Evolutionary conservation across 1,140 invertebrate species (phyloP).

Genomic region (Tetramorium alpestre): DNA sequence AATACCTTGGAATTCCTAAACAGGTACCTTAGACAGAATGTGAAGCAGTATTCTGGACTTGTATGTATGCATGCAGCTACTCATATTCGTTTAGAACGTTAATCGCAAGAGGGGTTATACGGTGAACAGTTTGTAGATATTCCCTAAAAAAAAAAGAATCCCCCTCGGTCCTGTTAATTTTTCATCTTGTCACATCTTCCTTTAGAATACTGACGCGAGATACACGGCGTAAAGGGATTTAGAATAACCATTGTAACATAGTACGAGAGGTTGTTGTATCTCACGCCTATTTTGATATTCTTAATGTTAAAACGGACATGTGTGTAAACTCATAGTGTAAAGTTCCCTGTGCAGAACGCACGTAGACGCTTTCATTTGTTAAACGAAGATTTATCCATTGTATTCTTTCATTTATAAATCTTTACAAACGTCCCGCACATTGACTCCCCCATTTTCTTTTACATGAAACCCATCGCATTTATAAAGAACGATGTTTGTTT

Average conservation of each 20-base stretch:
- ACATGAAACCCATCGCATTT: slow-evolving; percentile 9
- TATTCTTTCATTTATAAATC: slow-evolving; percentile 63
- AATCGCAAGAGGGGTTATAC: neutral
- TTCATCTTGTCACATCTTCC: slow-evolving; percentile 20
- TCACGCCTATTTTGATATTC: neutral
- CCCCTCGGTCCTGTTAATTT: slow-evolving; percentile 1
- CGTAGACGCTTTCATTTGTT: slow-evolving; percentile 4
- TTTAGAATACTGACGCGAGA: slow-evolving; percentile 3
- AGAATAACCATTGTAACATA: slow-evolving; percentile 36
- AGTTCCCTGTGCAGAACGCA: slow-evolving; percentile 20
- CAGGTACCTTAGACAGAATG: neutral
- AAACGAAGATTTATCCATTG: slow-evolving; percentile 42
- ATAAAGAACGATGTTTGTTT: slow-evolving; percentile 31
- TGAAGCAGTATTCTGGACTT: slow-evolving; percentile 17
- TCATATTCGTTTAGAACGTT: slow-evolving; percentile 17
- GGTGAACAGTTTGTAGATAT: slow-evolving; percentile 30
- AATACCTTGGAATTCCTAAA: neutral
- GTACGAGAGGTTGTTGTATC: slow-evolving; percentile 20
- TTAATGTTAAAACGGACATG: slow-evolving; percentile 29
- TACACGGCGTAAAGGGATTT: neutral
- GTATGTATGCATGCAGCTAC: slow-evolving; percentile 43
- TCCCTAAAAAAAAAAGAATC: neutral
- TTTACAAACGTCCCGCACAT: slow-evolving; percentile 3
- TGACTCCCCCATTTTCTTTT: neutral
- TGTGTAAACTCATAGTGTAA: slow-evolving; percentile 36